phyloP scores from a whole-genome alignment of 2,113 vertebrate genomes.

The Sapajus apella region DNA sequence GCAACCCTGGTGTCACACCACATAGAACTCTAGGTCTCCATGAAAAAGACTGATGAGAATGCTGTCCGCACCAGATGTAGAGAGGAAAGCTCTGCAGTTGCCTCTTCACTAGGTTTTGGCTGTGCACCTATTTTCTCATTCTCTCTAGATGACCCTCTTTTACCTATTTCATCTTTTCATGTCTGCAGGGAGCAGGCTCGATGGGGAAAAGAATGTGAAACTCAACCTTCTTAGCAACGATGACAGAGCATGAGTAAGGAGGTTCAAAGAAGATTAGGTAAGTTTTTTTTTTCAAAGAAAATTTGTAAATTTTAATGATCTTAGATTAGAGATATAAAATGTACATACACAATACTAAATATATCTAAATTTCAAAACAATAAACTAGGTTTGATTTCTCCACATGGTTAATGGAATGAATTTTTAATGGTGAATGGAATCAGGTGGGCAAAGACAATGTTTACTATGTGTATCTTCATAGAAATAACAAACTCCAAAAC shows the following conservation, averaged over 20 bases:
- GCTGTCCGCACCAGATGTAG: not conserved
- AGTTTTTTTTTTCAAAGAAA: not conserved
- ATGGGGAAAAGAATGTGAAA: not conserved
- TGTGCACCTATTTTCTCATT: not conserved
- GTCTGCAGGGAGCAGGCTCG: not conserved
- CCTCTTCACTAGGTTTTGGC: not conserved
- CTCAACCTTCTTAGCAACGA: slow-evolving; percentile 16
- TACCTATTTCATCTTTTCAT: not conserved
- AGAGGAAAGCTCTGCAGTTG: not conserved
- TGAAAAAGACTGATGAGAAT: not conserved
- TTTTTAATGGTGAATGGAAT: slow-evolving; percentile 5
- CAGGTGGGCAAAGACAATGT: not conserved
- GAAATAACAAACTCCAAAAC: slow-evolving; percentile 35
- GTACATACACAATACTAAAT: not conserved
- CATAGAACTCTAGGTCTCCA: not conserved
- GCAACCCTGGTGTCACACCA: not conserved
- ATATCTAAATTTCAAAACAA: slow-evolving; percentile 3
- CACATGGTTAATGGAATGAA: not conserved
- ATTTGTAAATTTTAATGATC: slow-evolving; percentile 15
- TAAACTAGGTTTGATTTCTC: slow-evolving; percentile 20
- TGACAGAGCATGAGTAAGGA: not conserved
- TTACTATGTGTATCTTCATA: not conserved
- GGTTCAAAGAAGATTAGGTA: not conserved
- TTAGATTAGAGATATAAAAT: slow-evolving; percentile 42
- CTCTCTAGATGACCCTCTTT: not conserved